Evolutionary conservation across 2,113 vertebrate genomes (phyloP).

Genomic region (Petrocephalus zakoni): DNA sequence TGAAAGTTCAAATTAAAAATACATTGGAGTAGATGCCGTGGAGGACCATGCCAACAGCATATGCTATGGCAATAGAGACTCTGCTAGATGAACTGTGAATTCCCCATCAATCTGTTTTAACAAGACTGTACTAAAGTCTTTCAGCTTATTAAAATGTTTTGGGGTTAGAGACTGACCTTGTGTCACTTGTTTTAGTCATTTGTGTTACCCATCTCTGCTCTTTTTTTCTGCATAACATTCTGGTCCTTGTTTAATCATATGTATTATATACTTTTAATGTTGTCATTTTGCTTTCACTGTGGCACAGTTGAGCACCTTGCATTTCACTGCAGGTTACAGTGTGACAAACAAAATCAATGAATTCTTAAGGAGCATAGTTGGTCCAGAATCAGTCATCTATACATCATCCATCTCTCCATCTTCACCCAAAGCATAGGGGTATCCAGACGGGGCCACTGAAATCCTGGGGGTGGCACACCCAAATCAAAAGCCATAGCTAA

Average conservation of each 20-base stretch:
- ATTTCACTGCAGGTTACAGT: not conserved
- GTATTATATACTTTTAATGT: not conserved
- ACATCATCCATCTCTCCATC: not conserved
- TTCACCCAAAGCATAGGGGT: not conserved
- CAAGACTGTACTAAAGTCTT: not conserved
- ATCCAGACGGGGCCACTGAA: not conserved
- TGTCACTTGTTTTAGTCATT: not conserved
- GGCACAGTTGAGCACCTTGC: not conserved
- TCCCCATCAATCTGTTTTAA: not conserved
- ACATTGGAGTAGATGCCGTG: not conserved
- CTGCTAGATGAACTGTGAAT: not conserved
- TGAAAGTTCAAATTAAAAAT: not conserved
- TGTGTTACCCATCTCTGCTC: not conserved
- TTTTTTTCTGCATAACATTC: not conserved
- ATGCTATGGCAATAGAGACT: not conserved
- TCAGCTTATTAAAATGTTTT: not conserved
- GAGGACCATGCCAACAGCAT: not conserved
- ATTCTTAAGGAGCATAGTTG: not conserved
- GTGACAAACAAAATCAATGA: not conserved
- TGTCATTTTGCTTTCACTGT: not conserved
- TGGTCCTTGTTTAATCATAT: not conserved
- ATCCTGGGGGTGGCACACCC: not conserved
- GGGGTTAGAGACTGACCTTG: not conserved
- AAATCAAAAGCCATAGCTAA: not conserved
- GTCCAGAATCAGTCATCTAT: not conserved